Evolutionary conservation across 2,888 invertebrate genomes (phyloP).

Genomic region (Apamea epomidion): DNA sequence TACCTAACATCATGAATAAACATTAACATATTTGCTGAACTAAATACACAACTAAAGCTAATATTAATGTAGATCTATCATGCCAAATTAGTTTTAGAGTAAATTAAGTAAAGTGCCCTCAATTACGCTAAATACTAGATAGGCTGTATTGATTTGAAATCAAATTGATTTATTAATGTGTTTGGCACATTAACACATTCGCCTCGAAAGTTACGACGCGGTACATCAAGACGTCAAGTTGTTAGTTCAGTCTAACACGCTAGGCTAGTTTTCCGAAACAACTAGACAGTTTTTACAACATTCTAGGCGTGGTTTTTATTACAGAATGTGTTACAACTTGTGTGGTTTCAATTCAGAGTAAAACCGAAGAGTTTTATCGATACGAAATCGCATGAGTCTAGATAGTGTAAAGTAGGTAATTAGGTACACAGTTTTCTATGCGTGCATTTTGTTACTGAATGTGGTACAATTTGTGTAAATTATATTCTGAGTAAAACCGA

Average conservation of each 20-base stretch:
- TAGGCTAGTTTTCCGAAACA: background rate
- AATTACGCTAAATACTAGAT: slow-evolving; percentile 51
- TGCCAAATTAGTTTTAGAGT: slow-evolving; percentile 57
- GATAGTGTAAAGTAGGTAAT: background rate
- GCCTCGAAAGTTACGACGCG: background rate
- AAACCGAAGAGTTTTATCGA: background rate
- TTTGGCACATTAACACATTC: slow-evolving; percentile 24
- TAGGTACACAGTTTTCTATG: no score
- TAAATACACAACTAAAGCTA: slow-evolving; percentile 14
- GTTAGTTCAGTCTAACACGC: background rate
- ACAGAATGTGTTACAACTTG: background rate
- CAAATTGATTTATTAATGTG: slow-evolving; percentile 49
- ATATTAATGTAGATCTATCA: slow-evolving; percentile 26
- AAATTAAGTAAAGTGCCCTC: slow-evolving; percentile 45
- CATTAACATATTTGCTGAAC: slow-evolving; percentile 22
- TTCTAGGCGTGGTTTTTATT: background rate
- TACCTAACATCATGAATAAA: slow-evolving; percentile 17
- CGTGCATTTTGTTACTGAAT: background rate
- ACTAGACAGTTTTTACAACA: background rate
- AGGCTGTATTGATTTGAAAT: slow-evolving; percentile 48
- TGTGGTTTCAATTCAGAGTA: background rate
- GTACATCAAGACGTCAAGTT: slow-evolving; percentile 9
- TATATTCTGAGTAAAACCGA: background rate
- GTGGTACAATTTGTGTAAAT: background rate
- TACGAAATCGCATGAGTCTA: background rate